Evolutionary conservation across 2,888 invertebrate species (phyloP), one percentile per base, ranked within the genome.

Genomic region (Tiphia femorata): DNA sequence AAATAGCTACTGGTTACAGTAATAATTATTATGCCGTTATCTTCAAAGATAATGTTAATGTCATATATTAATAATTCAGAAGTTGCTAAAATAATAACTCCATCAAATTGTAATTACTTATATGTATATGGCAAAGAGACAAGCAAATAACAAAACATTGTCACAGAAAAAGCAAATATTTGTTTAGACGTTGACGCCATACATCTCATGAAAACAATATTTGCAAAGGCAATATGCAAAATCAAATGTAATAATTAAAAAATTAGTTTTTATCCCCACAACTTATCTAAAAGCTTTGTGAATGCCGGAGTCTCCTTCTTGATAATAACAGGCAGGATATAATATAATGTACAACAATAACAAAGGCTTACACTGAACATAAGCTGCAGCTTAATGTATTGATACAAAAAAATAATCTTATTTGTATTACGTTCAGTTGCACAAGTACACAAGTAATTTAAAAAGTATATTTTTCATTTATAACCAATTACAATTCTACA

Each of bases 301-400:
- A 64, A 69, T 51, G 65, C 72, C 64, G 59, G 71, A 67, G 71
- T 63, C 23, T 59, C 17, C 27, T 20, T 46, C 29, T 47, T 5
- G 41, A 25, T 49, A 29, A n/a, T 49, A 40, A 44, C 40, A 55
- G 40, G 40, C 53, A 49, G 48, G 27, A 33, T 25, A 19, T 29
- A 20, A 23, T 21, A 41, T 29, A 49, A 25, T 25, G 5, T 25
- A 6, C 8, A n/a, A 35, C 16, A 17, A 14, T 27, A 19, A 12
- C 29, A 38, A 38, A 20, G 25, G 25, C 37, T 23, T 21, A 50
- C 19, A 29, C 19, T 38, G 10, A 44, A 54, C 27, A 53, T 41
- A 47, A 52, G 7, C 23, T 30, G 35, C 40, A 53, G 48, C 25
- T 48, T 29, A 33, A 40, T 53, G 29, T 37, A 17, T 48, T 16